Base-by-base conservation (phyloP, 2,888 invertebrate genomes). In the Acheta domesticus region DNA sequence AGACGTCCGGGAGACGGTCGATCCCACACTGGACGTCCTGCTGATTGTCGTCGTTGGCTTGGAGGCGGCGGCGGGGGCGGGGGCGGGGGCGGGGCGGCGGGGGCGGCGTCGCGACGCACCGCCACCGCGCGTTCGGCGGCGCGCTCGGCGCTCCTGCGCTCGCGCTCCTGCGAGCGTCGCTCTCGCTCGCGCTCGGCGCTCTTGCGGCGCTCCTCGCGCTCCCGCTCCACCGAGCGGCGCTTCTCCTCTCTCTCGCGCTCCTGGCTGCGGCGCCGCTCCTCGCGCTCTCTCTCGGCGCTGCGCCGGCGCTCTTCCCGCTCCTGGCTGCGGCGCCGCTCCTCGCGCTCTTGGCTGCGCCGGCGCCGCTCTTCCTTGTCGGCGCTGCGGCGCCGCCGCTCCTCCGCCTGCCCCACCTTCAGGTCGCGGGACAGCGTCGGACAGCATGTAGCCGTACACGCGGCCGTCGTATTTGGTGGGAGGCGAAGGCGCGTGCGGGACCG, bases 391-490 rank as follows among this genome's bases (percentile, higher is more conserved):
- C 62, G 62, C n/a, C 62, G 62, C 62, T 62, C 62, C 11, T 62
- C 62, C 21, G 77, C 77, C 78, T 82, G 87, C 16, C 88, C 89
- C 75, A 88, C 87, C 84, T 90, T 90, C 84, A 90, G 86, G 83
- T 88, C 88, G 82, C 90, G 86, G 1, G 91, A 90, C 75, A 91
- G 84, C 48, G 91, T 91, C 1, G 91, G 91, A 90, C 82, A 89
- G 89, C 91, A 91, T 91, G 82, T 91, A 91, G 75, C 90, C 89
- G 79, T 48, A 76, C 23, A 48, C 20, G 19, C 48, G 36, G 19
- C 48, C n/a, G 19, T 76, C 76, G 48, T 76, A 76, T n/a, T 36
- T 76, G 8, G 76, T 12, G 14, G 62, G n/a, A 14, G 62, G 14
- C 3, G 62, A 62, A n/a, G 62, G n/a, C 14, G n/a, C 62, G n/a